Percentiles rank a stretch among this genome's conserved stretches.
Conservation (phyloP, 2,797 vertebrate species). For the Scolopax bukidnonensis region DNA sequence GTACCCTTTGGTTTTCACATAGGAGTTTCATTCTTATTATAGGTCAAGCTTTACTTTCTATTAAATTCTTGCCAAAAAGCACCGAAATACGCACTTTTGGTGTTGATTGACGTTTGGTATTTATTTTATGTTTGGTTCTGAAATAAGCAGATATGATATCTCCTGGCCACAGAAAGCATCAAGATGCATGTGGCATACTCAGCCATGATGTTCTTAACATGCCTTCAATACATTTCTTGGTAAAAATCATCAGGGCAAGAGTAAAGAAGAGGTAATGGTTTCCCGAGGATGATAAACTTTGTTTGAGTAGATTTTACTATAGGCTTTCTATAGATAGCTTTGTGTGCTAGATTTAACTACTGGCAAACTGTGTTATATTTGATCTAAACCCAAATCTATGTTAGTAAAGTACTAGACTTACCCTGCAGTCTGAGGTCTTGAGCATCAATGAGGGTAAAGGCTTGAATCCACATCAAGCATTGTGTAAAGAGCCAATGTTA, state of each 20-base stretch:
- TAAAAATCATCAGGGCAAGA: background rate
- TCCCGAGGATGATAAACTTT: background rate
- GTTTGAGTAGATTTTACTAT: background rate
- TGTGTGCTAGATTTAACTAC: background rate
- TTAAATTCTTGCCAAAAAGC: background rate
- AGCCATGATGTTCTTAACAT: background rate
- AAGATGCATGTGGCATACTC: background rate
- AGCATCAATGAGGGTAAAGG: constrained; percentile 19
- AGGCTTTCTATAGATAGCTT: background rate
- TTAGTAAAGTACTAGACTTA: background rate
- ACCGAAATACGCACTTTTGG: background rate
- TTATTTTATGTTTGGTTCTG: background rate
- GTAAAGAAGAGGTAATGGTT: background rate
- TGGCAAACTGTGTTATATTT: background rate
- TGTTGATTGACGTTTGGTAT: background rate
- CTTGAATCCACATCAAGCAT: constrained; percentile 6
- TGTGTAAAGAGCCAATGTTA: background rate
- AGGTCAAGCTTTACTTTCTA: background rate
- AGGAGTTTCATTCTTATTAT: background rate
- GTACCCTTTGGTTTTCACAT: background rate
- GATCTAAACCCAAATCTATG: background rate
- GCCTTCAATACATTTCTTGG: background rate
- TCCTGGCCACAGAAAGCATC: background rate
- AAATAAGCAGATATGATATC: background rate
- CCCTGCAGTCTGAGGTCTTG: background rate